These are phyloP conservation scores for Percopsis transmontana DNA, from an alignment of 2,113 vertebrate genomes.

Conservation along the genomic window DNA sequence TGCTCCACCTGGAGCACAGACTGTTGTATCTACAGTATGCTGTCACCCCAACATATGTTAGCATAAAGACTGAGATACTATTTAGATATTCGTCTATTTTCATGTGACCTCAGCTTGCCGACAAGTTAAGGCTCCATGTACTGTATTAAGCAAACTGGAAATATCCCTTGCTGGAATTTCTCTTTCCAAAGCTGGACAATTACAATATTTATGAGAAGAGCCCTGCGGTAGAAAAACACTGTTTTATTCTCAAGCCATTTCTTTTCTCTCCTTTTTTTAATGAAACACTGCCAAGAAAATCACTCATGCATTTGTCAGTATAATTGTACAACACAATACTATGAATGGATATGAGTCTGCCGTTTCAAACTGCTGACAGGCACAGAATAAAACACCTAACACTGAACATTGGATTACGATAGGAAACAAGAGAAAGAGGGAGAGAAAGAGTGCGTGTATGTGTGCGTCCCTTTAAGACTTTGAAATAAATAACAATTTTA, in stretches of 20 bases:
- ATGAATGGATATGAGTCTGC: slow-evolving; percentile 79
- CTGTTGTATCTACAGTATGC: slow-evolving; percentile 56
- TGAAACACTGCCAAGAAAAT: slow-evolving; percentile 77
- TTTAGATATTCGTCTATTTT: slow-evolving; percentile 67
- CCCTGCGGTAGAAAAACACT: slow-evolving; percentile 60
- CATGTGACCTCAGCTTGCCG: slow-evolving; percentile 54
- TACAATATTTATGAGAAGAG: slow-evolving; percentile 79
- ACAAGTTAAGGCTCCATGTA: slow-evolving; percentile 55
- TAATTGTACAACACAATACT: slow-evolving; percentile 81
- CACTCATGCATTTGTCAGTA: slow-evolving; percentile 80
- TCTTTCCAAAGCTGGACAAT: slow-evolving; percentile 73
- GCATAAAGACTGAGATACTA: slow-evolving; percentile 66
- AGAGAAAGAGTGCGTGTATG: not conserved
- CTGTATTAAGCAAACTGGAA: slow-evolving; percentile 58
- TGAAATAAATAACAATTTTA: slow-evolving; percentile 58
- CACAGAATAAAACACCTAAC: slow-evolving; percentile 69
- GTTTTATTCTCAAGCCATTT: slow-evolving; percentile 69
- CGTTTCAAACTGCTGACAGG: slow-evolving; percentile 77
- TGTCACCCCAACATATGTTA: slow-evolving; percentile 51
- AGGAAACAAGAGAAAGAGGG: slow-evolving; percentile 20
- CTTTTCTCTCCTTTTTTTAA: slow-evolving; percentile 70
- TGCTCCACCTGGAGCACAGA: slow-evolving; percentile 44
- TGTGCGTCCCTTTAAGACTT: slow-evolving; percentile 24
- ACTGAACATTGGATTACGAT: slow-evolving; percentile 68
- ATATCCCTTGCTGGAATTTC: slow-evolving; percentile 51